phyloP scores from a whole-genome alignment of 2,797 vertebrate genomes.

The Simalia tracyae region DNA sequence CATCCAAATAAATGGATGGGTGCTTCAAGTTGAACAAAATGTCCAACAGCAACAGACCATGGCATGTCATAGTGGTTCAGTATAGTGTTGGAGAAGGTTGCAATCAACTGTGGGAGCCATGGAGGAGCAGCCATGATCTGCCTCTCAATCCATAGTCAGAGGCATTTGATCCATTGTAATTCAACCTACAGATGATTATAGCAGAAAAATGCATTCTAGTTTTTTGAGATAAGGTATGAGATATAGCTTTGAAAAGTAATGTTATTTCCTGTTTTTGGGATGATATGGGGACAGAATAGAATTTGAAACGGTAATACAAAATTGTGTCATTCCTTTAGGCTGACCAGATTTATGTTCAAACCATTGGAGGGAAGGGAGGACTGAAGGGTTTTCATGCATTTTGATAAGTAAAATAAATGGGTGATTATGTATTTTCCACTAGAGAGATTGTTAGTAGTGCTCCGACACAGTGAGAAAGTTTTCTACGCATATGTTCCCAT shows the following conservation, averaged over 20 bases:
- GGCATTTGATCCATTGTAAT: background rate
- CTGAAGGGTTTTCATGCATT: background rate
- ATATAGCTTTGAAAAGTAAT: background rate
- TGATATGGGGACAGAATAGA: background rate
- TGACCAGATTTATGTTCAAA: background rate
- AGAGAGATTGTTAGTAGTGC: background rate
- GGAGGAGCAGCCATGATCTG: background rate
- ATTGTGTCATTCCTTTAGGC: background rate
- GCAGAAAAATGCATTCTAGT: background rate
- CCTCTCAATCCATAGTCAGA: background rate
- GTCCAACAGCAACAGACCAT: background rate
- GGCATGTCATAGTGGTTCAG: background rate
- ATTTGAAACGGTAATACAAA: background rate
- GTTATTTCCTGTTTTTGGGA: background rate
- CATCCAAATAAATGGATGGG: background rate
- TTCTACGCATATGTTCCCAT: constrained; percentile 16
- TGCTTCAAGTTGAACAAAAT: background rate
- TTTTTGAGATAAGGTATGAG: background rate
- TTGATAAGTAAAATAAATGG: constrained; percentile 3
- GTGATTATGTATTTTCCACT: background rate
- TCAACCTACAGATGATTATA: no score
- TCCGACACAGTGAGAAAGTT: constrained; percentile 21
- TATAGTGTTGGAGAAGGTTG: background rate
- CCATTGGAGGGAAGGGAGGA: background rate
- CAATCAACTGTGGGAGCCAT: background rate